These are phyloP conservation scores for Melanerpes formicivorus DNA, from an alignment of 2,113 vertebrate genomes.

Conservation along the genomic window DNA sequence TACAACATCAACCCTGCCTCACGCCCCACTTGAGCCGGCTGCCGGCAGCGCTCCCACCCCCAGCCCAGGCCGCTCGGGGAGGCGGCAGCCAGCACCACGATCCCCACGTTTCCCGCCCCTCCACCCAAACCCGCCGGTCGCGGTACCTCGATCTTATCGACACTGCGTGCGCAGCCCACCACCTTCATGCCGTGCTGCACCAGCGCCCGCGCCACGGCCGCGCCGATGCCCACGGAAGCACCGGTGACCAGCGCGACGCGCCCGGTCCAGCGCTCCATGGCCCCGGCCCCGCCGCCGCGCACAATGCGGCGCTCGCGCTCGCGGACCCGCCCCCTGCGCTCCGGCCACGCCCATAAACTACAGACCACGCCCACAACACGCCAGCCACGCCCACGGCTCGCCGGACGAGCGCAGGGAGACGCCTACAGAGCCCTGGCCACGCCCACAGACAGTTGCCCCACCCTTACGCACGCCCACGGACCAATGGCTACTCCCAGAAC, in stretches of 20 bases:
- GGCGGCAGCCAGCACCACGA: background rate
- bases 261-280: constrained; percentile 92
- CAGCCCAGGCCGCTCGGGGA: background rate
- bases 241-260: constrained; percentile 94
- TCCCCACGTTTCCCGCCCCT: no score
- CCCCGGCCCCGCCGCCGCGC: background rate
- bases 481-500: no score
- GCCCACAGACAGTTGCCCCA: no score
- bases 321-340: background rate
- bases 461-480: no score
- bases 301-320: background rate
- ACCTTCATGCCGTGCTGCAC: constrained; percentile 93
- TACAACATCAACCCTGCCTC: background rate
- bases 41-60: background rate
- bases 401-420: no score
- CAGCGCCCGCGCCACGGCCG: constrained; percentile 89
- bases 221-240: constrained; percentile 92
- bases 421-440: no score
- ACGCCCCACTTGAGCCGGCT: background rate
- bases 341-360: no score
- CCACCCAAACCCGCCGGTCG: no score
- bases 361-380: no score
- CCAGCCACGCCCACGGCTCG: no score
- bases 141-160: constrained; percentile 92
- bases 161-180: constrained; percentile 90